Conservation (phyloP, 2,113 vertebrate genomes). For the Cichladusa arquata region DNA sequence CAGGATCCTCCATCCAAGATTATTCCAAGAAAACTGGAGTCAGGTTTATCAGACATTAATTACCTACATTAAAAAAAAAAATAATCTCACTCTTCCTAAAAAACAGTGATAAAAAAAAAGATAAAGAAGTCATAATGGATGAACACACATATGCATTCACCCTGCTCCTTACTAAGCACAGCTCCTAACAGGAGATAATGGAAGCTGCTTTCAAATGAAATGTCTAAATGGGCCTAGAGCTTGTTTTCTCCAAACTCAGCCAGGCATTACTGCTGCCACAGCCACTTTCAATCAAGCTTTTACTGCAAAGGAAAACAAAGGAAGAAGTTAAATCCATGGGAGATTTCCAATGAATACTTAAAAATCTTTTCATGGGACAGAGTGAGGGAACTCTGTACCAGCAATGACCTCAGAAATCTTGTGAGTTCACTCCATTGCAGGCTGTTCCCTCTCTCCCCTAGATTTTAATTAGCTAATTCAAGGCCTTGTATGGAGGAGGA, state of each 20-base stretch:
- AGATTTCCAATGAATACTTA: conserved; percentile 75
- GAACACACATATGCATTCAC: neutral
- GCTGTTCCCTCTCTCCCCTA: neutral
- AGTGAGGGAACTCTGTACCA: conserved; percentile 54
- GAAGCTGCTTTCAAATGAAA: conserved; percentile 68
- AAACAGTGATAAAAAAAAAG: neutral
- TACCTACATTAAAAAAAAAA: neutral
- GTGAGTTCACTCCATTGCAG: conserved; percentile 22
- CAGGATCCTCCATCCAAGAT: neutral
- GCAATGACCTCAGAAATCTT: conserved; percentile 59
- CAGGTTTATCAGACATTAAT: neutral
- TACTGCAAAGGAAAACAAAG: conserved; percentile 78
- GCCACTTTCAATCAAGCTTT: conserved; percentile 85
- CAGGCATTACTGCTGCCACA: conserved; percentile 82
- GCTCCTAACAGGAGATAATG: conserved; percentile 64
- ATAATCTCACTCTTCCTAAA: neutral
- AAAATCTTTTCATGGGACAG: conserved; percentile 66
- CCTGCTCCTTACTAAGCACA: conserved; percentile 12
- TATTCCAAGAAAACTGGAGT: neutral
- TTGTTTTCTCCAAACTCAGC: conserved; percentile 79
- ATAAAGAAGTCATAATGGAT: conserved; percentile 9
- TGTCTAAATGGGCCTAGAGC: conserved; percentile 66
- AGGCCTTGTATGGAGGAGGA: conserved; percentile 29
- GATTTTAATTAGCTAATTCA: conserved; percentile 61
- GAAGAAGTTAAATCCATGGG: conserved; percentile 76